These are phyloP conservation scores for Diglossa cyanea DNA, from an alignment of 2,797 vertebrate species.

Conservation along the genomic window DNA sequence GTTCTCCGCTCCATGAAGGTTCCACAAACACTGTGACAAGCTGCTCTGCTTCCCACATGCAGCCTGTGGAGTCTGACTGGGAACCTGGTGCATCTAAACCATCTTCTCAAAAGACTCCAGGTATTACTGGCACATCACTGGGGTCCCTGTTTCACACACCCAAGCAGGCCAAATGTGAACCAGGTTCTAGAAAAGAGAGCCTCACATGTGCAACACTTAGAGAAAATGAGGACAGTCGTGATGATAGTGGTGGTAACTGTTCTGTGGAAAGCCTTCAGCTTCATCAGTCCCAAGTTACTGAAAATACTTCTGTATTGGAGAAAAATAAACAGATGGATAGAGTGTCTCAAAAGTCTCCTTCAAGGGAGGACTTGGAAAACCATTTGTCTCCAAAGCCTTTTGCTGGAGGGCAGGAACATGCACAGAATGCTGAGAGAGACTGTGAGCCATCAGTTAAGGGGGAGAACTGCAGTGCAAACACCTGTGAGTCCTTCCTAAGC, in stretches of 20 bases:
- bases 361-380: background rate
- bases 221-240: background rate
- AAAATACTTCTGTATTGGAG: background rate
- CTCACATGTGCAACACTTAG: background rate
- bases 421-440: background rate
- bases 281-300: background rate
- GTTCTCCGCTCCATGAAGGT: background rate
- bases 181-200: background rate
- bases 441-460: slow-evolving; percentile 25
- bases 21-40: background rate
- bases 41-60: background rate
- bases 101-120: background rate
- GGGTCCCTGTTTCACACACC: background rate
- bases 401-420: background rate
- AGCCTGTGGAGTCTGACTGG: background rate
- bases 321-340: background rate
- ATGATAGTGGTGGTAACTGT: background rate
- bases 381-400: background rate
- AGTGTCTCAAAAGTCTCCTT: background rate
- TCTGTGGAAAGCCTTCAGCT: background rate
- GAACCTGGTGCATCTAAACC: slow-evolving; percentile 62
- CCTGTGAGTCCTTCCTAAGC: slow-evolving; percentile 6
- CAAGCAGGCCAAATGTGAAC: background rate
- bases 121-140: background rate
- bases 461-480: slow-evolving; percentile 43